Percentiles rank a stretch among this genome's conserved stretches.
Conservation (phyloP, 2,888 invertebrate species). For the Tridacna crocea region DNA sequence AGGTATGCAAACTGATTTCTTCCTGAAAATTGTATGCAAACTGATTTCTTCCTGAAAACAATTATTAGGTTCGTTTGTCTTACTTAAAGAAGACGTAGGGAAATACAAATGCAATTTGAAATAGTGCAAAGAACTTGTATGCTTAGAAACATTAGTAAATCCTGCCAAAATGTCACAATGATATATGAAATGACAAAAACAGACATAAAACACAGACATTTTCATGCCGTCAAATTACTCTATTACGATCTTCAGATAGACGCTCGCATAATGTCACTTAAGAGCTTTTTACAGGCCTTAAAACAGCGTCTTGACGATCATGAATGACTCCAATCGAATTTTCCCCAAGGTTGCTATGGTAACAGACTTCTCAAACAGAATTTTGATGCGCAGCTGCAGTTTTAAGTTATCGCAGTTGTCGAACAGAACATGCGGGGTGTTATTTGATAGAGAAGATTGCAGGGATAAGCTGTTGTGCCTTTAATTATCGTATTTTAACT, state of each 20-base stretch:
- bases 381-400: not conserved
- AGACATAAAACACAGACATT: not conserved
- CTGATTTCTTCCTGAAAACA: too few species aligned
- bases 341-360: not conserved
- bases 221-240: not conserved
- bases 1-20: too few species aligned
- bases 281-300: not conserved
- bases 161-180: not conserved
- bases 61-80: too few species aligned
- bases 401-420: not conserved
- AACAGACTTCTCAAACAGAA: not conserved
- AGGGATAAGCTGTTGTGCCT: not conserved
- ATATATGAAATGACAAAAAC: not conserved
- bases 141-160: not conserved
- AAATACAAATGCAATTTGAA: too few species aligned
- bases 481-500: not conserved
- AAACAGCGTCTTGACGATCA: not conserved
- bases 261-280: not conserved
- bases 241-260: not conserved
- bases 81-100: too few species aligned
- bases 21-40: too few species aligned
- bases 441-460: conserved; percentile 3
- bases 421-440: not conserved
- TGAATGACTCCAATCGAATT: not conserved
- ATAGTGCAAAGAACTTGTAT: too few species aligned